Base-by-base conservation (phyloP, 2,113 vertebrate species). In the Ia io region DNA sequence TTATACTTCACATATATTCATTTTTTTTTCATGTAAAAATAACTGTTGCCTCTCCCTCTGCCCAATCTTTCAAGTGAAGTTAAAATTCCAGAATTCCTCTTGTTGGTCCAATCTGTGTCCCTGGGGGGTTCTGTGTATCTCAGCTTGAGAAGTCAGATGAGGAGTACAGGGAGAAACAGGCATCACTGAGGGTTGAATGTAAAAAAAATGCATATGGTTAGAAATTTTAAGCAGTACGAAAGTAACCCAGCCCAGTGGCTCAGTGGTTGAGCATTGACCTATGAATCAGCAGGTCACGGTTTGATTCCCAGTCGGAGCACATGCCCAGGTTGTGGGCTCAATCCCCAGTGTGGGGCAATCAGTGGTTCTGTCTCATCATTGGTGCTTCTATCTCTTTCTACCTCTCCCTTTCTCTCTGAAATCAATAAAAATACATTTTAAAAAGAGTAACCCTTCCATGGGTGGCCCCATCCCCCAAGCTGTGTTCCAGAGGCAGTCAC, bases 11-110 rank as follows among this genome's bases (percentile, higher is more conserved):
- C 5, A 4, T 47, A 59, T 18, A 14, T 92, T 47, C 22, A 11
- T 25, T 74, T 91, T 90, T 23, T 73, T 90, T 92, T 73, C 42
- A 63, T 85, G n/a, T 51, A 83, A 73, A 93, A 85, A 32, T 76
- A 25, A 17, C 59, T 28, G 6, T 84, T 86, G 40, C 17, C 49
- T 65, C 65, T 92, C 28, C 65, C 42, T 84, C 63, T 80, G 49
- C 63, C 49, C 32, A 67, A 40, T 18, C 16, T 51, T 69, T 40
- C 11, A n/a, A 90, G n/a, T 86, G 77, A 89, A 89, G 65, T 35
- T 12, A 5, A 82, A 86, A 37, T 71, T 51, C 67, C 44, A 85
- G 22, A 28, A 40, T 80, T 56, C n/a, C 51, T 80, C 74, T 51
- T n/a, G 0, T 42, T 40, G 56, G n/a, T 13, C 13, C 22, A 74